phyloP scores from a whole-genome alignment of 2,113 vertebrate genomes.

The Salvelinus alpinus region DNA sequence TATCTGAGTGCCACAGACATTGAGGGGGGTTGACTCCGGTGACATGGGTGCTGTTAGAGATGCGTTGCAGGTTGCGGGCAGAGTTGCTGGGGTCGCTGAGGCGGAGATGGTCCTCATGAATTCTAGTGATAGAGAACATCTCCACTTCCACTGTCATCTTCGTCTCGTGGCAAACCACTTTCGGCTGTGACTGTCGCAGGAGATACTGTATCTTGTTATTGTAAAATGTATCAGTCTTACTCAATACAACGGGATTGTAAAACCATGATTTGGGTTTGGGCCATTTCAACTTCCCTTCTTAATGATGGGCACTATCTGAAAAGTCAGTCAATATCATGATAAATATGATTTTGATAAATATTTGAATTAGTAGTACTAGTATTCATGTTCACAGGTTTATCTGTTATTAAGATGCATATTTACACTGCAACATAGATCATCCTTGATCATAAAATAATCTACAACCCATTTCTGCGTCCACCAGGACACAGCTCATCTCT shows the following conservation, averaged over 20 bases:
- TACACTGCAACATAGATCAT: no score
- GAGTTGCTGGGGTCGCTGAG: slow-evolving; percentile 32
- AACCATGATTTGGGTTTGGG: no score
- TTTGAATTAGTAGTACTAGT: no score
- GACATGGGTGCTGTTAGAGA: slow-evolving; percentile 31
- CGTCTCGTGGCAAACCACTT: slow-evolving; percentile 33
- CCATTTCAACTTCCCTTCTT: no score
- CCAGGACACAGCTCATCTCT: background rate
- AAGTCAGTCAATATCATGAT: no score
- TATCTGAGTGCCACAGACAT: slow-evolving; percentile 38
- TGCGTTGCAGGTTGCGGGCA: slow-evolving; percentile 11
- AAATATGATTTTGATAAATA: no score
- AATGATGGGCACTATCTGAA: no score
- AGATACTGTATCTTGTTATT: no score
- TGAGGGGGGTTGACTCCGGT: slow-evolving; percentile 31
- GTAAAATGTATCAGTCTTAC: no score
- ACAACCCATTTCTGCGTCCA: background rate
- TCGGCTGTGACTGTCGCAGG: background rate
- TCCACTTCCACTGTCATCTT: slow-evolving; percentile 39
- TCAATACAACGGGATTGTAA: no score
- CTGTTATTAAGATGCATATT: no score
- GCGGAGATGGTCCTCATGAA: slow-evolving; percentile 30
- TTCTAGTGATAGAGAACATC: slow-evolving; percentile 22
- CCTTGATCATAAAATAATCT: background rate
- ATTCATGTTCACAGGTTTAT: no score